These are phyloP conservation scores for Drosophila robusta DNA, from an alignment of 2,888 invertebrate species.

Conservation along the genomic window DNA sequence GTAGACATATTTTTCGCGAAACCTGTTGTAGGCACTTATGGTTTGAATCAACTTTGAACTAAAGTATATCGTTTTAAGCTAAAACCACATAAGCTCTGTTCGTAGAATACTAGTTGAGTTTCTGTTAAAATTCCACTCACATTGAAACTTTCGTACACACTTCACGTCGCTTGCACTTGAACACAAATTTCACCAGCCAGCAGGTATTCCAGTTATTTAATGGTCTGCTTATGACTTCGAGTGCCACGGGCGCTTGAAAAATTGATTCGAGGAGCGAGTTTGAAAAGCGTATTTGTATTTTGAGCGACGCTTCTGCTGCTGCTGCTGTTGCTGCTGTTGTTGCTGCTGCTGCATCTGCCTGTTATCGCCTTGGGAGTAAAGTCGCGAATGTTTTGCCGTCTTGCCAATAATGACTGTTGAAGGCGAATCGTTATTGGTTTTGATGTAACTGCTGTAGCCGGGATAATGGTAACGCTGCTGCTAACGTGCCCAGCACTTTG, in stretches of 20 bases:
- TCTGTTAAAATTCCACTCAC: conserved; percentile 39
- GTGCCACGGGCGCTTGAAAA: conserved; percentile 33
- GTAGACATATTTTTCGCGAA: background rate
- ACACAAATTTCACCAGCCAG: background rate
- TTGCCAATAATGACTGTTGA: conserved; percentile 6
- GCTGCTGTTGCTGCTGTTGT: conserved; percentile 11
- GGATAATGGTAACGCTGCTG: conserved; percentile 37
- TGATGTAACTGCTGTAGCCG: conserved; percentile 25
- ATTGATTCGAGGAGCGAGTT: conserved; percentile 46
- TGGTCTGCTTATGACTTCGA: conserved; percentile 21
- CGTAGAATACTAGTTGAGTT: conserved; percentile 1
- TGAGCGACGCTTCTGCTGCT: conserved; percentile 1
- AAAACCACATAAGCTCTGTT: background rate
- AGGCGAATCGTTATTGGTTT: conserved; percentile 1
- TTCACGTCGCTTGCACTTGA: conserved; percentile 21
- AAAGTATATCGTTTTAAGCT: background rate
- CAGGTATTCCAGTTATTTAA: conserved; percentile 3
- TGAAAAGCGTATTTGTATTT: conserved; percentile 29
- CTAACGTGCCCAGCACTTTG: conserved; percentile 31
- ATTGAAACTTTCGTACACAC: conserved; percentile 8
- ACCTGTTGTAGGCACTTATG: background rate
- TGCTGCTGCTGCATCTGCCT: conserved; percentile 23
- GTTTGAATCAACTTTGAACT: background rate
- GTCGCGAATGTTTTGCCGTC: conserved; percentile 27
- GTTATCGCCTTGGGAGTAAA: conserved; percentile 43